Evolutionary conservation across 2,113 vertebrate genomes (phyloP).

Genomic region (Chaetura pelagica): DNA sequence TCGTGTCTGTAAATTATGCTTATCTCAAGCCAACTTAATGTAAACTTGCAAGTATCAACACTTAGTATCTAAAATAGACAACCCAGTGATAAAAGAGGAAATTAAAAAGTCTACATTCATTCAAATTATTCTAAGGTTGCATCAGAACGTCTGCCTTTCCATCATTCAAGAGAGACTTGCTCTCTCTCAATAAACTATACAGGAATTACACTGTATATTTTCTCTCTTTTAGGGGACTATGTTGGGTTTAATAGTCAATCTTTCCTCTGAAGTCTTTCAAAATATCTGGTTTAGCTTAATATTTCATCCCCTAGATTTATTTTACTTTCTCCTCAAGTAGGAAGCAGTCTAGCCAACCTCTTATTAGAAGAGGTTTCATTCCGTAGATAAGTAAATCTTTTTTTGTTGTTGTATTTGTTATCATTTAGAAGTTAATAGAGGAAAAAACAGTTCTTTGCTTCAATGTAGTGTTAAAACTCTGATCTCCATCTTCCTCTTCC

Average conservation of each 20-base stretch:
- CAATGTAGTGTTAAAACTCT: background rate
- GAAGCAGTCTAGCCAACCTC: constrained; percentile 7
- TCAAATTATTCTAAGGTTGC: background rate
- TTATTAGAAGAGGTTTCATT: background rate
- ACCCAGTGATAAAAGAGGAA: background rate
- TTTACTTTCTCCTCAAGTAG: constrained; percentile 21
- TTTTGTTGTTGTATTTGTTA: background rate
- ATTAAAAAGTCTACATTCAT: background rate
- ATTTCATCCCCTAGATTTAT: constrained; percentile 2
- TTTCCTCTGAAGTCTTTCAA: background rate
- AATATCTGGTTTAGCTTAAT: background rate
- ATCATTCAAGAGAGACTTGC: background rate
- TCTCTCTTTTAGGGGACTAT: background rate
- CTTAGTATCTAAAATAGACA: background rate
- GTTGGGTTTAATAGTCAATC: background rate
- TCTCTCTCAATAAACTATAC: background rate
- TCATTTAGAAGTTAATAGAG: background rate
- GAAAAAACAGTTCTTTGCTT: constrained; percentile 14
- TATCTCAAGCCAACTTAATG: background rate
- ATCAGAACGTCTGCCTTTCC: background rate
- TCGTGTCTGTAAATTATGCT: background rate
- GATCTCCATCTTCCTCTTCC: background rate
- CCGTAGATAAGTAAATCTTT: background rate
- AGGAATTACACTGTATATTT: background rate
- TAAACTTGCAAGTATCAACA: background rate